A percentile compares a stretch with the other conserved stretches of the same genome.
phyloP scores from a whole-genome alignment of 1,140 invertebrate species.

The Micrasema minimum region DNA sequence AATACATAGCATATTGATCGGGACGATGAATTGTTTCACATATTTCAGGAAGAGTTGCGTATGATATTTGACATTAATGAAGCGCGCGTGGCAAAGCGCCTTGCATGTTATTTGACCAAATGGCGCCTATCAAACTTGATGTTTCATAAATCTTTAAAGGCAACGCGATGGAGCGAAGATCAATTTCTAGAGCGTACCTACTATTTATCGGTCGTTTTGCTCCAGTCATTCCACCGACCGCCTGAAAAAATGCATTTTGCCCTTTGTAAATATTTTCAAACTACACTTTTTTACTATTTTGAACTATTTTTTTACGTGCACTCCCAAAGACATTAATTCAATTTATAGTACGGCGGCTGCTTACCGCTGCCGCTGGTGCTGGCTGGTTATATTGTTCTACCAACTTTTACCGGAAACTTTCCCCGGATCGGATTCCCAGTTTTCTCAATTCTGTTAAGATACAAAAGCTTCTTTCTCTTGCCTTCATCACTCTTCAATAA shows the following conservation, averaged over 20 bases:
- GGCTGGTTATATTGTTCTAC: constrained; percentile 19
- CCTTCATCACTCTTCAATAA: background rate
- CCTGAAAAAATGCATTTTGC: too few species aligned
- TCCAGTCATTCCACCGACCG: background rate
- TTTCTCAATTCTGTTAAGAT: constrained; percentile 11
- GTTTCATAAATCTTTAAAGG: constrained; percentile 25
- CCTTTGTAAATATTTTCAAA: too few species aligned
- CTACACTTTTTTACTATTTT: too few species aligned
- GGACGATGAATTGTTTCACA: constrained; percentile 11
- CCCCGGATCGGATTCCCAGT: background rate
- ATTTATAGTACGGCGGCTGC: constrained; percentile 14
- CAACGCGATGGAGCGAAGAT: constrained; percentile 5
- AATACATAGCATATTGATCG: too few species aligned
- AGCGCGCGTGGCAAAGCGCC: constrained; percentile 30
- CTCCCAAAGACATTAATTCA: constrained; percentile 19
- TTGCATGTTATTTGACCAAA: constrained; percentile 28
- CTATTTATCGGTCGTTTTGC: constrained; percentile 26
- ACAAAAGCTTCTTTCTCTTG: too few species aligned
- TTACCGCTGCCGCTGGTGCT: too few species aligned
- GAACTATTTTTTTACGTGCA: too few species aligned
- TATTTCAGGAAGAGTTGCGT: constrained; percentile 13
- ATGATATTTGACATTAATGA: constrained; percentile 32
- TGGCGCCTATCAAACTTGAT: constrained; percentile 33
- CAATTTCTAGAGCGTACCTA: constrained; percentile 10
- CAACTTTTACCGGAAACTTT: constrained; percentile 16